Evolutionary conservation across 1,140 invertebrate species (phyloP).

Genomic region (Sminthurides bifidus): DNA sequence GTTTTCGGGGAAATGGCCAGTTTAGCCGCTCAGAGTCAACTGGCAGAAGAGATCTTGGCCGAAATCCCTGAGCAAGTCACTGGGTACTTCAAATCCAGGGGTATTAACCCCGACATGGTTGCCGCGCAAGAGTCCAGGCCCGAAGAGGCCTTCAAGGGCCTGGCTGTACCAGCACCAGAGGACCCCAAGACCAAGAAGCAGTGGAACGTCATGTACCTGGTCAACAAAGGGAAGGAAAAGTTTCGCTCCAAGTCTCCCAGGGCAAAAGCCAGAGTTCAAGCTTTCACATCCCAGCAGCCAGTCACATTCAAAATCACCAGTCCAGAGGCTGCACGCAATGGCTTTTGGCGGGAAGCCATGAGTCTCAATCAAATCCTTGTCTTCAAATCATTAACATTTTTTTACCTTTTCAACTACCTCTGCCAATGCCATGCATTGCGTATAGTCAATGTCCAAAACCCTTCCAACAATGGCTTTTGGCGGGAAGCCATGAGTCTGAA

Average conservation of each 20-base stretch:
- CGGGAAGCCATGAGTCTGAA: no score
- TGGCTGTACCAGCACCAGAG: not conserved
- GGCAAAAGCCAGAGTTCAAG: not conserved
- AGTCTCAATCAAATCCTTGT: no score
- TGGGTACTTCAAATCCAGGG: constrained; percentile 43
- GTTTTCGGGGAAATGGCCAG: not conserved
- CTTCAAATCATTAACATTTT: no score
- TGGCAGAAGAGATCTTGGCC: constrained; percentile 48
- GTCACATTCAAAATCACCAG: no score
- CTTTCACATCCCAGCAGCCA: not conserved
- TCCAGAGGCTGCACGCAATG: no score
- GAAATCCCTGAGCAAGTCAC: constrained; percentile 49
- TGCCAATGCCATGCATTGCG: no score
- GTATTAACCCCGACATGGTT: not conserved
- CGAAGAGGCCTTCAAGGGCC: not conserved
- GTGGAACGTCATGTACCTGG: not conserved
- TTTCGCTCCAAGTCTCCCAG: not conserved
- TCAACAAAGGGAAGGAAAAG: not conserved
- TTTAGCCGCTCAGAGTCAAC: constrained; percentile 6
- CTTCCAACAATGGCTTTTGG: no score
- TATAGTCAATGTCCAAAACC: no score
- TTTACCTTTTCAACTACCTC: no score
- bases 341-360: no score
- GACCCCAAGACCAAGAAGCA: not conserved
- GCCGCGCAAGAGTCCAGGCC: not conserved